Percentiles rank a stretch among this genome's conserved stretches.
Conservation (phyloP, 2,113 vertebrate genomes). For the Pelvicachromis taeniatus region DNA sequence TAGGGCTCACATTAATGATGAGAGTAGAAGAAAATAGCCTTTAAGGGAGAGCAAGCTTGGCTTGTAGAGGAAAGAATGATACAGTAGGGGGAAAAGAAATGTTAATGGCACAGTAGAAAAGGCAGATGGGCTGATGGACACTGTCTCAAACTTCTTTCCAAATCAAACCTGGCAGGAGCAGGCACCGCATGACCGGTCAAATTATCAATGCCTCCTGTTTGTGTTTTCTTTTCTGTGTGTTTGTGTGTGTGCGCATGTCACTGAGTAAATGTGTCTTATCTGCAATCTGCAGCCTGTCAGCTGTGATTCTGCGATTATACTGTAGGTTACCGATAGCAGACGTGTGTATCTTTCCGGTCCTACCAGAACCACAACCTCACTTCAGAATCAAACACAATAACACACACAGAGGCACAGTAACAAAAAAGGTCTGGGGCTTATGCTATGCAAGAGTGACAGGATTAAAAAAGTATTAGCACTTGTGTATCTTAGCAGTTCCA, state of each 20-base stretch:
- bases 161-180: slow-evolving; percentile 35
- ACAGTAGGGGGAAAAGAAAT: neutral
- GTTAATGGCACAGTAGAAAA: neutral
- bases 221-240: slow-evolving; percentile 21
- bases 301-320: slow-evolving; percentile 59
- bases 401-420: slow-evolving; percentile 18
- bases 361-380: slow-evolving; percentile 56
- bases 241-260: neutral
- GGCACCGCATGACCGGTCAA: slow-evolving; percentile 35
- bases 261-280: slow-evolving; percentile 39
- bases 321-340: slow-evolving; percentile 45
- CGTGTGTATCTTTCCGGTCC: slow-evolving; percentile 8
- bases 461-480: slow-evolving; percentile 48
- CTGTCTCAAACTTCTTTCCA: slow-evolving; percentile 17
- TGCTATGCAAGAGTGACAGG: slow-evolving; percentile 29
- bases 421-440: slow-evolving; percentile 37
- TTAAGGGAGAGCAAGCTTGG: neutral
- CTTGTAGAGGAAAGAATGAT: neutral
- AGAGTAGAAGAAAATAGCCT: neutral
- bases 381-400: slow-evolving; percentile 30
- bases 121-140: slow-evolving; percentile 13
- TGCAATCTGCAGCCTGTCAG: slow-evolving; percentile 55
- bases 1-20: neutral
- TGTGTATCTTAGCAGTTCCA: slow-evolving; percentile 49
- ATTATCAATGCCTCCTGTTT: slow-evolving; percentile 46